These are phyloP conservation scores for Notamacropus eugenii DNA, from an alignment of 2,797 vertebrate species.

Conservation along the genomic window DNA sequence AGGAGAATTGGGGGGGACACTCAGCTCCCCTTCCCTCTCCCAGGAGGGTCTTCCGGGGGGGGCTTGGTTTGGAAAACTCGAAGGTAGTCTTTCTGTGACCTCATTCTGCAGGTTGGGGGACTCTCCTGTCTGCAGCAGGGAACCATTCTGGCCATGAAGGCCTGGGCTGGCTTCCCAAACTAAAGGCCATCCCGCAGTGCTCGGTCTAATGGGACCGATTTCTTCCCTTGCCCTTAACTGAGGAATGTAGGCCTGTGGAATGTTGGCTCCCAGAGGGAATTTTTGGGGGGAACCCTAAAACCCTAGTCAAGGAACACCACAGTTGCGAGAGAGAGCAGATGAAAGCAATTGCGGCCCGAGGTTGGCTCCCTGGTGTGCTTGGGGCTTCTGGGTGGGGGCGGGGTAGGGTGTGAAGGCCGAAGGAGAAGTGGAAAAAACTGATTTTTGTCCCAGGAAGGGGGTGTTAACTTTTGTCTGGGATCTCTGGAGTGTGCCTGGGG, in stretches of 20 bases:
- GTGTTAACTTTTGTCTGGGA: background rate
- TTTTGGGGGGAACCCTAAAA: background rate
- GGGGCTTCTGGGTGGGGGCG: slow-evolving; percentile 42
- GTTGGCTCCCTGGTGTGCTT: background rate
- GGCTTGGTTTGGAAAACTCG: background rate
- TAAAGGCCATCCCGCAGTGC: background rate
- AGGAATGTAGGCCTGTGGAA: background rate
- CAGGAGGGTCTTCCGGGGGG: background rate
- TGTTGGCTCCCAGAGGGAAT: background rate
- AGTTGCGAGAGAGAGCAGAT: background rate
- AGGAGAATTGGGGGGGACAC: slow-evolving; percentile 60
- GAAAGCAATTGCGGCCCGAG: background rate
- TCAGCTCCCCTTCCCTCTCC: background rate
- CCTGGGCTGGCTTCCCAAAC: background rate
- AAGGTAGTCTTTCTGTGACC: background rate
- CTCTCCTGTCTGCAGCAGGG: background rate
- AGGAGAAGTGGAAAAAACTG: slow-evolving; percentile 51
- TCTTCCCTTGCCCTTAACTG: background rate
- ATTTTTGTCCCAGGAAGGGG: slow-evolving; percentile 43
- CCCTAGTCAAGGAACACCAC: background rate
- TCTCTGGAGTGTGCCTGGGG: background rate
- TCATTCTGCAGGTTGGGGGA: background rate
- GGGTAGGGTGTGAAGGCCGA: background rate
- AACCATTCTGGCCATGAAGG: slow-evolving; percentile 16
- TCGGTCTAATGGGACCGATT: background rate